Base-by-base conservation (phyloP, 2,113 vertebrate species). In the Ceyx margarethae region DNA sequence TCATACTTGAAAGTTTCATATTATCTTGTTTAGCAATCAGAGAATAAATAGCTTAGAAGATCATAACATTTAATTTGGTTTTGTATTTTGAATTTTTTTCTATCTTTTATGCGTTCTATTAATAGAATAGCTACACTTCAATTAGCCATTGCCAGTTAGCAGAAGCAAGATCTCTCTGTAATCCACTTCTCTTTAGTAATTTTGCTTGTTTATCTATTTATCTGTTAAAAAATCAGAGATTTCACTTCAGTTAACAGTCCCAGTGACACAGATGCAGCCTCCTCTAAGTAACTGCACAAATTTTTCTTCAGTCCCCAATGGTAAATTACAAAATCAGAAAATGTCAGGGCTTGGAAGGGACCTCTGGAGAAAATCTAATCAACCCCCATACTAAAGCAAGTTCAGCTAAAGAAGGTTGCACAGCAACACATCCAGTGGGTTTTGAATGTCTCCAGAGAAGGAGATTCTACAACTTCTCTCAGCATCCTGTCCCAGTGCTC, bases 11-110 rank as follows among this genome's bases (percentile, higher is more conserved):
- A 95, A 93, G 61, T 45, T 93, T 84, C 80, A 91, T 29, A 89
- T 91, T 33, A 76, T 91, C 86, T 71, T 86, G 25, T 92, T 97
- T 96, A 95, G 85, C 43, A 94, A 74, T 46, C 79, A 78, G 57
- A 81, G 66, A 82, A 91, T 74, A 96, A 97, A 93, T 28, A 96
- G 51, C 80, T 88, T 78, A 87, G 57, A 84, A 91, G 64, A 96
- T 91, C 68, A 83, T 67, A 95, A 92, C 15, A 74, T 93, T 85
- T 80, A 69, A 68, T 91, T 97, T 95, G 78, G 85, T 85, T 87
- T 56, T 85, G n/a, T 31, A 58, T 85, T 91, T 75, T 35, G 57
- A 56, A 56, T n/a, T 68, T 54, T 81, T 75, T 67, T 10, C 26
- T 37, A 18, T 19, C 29, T 92, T 75, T 90, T 90, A 84, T 10